Conservation (phyloP, 2,113 vertebrate species). For the Podiceps cristatus region DNA sequence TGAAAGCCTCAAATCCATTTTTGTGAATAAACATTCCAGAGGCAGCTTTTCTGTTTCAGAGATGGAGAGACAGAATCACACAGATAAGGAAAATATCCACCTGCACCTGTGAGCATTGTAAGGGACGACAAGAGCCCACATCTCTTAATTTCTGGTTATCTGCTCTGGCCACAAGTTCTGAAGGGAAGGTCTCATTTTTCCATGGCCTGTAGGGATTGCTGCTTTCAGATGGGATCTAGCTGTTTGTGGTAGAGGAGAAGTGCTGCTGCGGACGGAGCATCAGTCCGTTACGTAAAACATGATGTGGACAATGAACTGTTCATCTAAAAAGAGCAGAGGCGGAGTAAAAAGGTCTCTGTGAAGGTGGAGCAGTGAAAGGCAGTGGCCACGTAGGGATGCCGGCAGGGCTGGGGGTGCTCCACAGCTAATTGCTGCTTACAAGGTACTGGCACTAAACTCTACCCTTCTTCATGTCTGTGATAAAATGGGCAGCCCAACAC, state of each 20-base stretch:
- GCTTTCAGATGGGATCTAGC: not conserved
- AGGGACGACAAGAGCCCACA: not conserved
- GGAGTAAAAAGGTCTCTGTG: not conserved
- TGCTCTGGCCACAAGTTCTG: not conserved
- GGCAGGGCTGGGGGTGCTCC: not conserved
- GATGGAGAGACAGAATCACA: not conserved
- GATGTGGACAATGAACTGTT: not conserved
- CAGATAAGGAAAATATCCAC: not conserved
- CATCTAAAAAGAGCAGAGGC: not conserved
- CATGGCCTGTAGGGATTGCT: not conserved
- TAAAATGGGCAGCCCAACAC: not conserved
- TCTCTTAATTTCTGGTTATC: not conserved
- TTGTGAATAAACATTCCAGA: not conserved
- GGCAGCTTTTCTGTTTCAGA: not conserved
- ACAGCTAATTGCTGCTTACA: not conserved
- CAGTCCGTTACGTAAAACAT: not conserved
- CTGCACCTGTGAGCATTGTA: not conserved
- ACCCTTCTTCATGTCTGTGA: not conserved
- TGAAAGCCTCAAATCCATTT: not conserved
- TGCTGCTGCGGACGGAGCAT: not conserved
- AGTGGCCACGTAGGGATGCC: not conserved
- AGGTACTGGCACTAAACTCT: not conserved
- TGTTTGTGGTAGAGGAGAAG: not conserved
- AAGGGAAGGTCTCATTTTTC: not conserved
- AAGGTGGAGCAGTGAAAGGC: not conserved